phyloP scores from a whole-genome alignment of 2,797 vertebrate genomes.

The Neosilurus hyrtlii region DNA sequence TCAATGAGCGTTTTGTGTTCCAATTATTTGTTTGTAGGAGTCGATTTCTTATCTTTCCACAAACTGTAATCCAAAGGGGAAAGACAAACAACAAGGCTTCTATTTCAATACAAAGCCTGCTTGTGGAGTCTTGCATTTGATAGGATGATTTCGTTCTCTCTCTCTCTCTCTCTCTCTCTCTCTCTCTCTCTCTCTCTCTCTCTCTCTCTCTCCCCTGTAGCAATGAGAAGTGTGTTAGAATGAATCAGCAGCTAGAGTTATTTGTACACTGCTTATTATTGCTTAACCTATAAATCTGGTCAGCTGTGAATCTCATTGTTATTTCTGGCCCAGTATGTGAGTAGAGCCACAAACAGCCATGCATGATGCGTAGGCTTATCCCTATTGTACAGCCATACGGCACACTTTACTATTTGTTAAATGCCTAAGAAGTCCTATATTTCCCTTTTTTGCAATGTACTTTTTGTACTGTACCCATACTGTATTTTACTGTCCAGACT shows the following conservation, averaged over 20 bases:
- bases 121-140: slow-evolving; percentile 11
- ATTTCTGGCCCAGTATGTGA: slow-evolving; percentile 14
- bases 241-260: background rate
- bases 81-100: slow-evolving; percentile 25
- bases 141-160: background rate
- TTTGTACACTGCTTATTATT: background rate
- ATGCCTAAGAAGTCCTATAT: slow-evolving; percentile 45
- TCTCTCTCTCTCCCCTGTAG: slow-evolving; percentile 4
- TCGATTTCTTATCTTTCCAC: slow-evolving; percentile 31
- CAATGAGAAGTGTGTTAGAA: background rate
- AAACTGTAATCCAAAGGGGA: slow-evolving; percentile 15
- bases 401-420: slow-evolving; percentile 28
- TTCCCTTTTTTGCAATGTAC: background rate
- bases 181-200: background rate
- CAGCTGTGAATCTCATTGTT: slow-evolving; percentile 17
- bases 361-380: slow-evolving; percentile 26
- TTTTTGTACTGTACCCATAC: slow-evolving; percentile 8
- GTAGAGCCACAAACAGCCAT: background rate
- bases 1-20: slow-evolving; percentile 54
- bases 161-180: background rate
- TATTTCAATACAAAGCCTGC: slow-evolving; percentile 4
- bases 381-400: background rate
- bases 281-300: slow-evolving; percentile 5
- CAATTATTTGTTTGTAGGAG: slow-evolving; percentile 47
- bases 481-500: slow-evolving; percentile 47